Base-by-base conservation (phyloP, 2,888 invertebrate species). In the Xestoiulus laeticollis region DNA sequence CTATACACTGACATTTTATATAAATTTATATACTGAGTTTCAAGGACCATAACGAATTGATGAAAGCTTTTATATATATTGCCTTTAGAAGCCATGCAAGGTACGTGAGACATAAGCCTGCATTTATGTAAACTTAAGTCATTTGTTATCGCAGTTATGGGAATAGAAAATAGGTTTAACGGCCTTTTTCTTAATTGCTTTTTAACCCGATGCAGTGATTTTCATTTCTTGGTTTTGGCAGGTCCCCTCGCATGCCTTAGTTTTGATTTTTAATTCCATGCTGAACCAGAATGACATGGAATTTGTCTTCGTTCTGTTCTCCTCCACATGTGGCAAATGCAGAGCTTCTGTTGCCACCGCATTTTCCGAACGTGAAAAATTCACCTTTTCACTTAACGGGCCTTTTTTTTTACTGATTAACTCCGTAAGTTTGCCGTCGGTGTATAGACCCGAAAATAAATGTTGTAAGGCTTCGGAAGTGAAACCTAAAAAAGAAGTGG, bases 341-440 rank as follows among this genome's bases (percentile, higher is more conserved):
- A 19, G 48, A 48, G 14, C 48, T n/a, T n/a, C n/a, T 4, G 48
- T 14, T 48, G 48, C 48, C 6, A 53, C 53, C 26, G 59, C 59
- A n/a, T 59, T 59, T 59, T n/a, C 68, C 26, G 26, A 26, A 26
- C 26, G 68, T 26, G 68, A 26, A 26, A 68, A 68, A 68, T 68
- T 68, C 68, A 68, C 68, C 68, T 68, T 68, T 68, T 68, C 68
- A 68, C 68, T 68, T 68, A 68, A 68, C 68, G 26, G 68, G 68
- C 22, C 26, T 26, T 68, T 68, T 68, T 68, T 68, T 68, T 22
- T n/a, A n/a, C 68, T 48, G 68, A 68, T 68, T 68, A 68, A 68
- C 68, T 68, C n/a, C 68, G 68, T 10, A 10, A 68, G 68, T 68
- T 68, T 26, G 22, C 68, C 68, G 68, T 26, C 68, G 22, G 68